Percentiles rank a stretch among this genome's conserved stretches.
Conservation (phyloP, 1,140 invertebrate genomes). For the Adelges cooleyi region DNA sequence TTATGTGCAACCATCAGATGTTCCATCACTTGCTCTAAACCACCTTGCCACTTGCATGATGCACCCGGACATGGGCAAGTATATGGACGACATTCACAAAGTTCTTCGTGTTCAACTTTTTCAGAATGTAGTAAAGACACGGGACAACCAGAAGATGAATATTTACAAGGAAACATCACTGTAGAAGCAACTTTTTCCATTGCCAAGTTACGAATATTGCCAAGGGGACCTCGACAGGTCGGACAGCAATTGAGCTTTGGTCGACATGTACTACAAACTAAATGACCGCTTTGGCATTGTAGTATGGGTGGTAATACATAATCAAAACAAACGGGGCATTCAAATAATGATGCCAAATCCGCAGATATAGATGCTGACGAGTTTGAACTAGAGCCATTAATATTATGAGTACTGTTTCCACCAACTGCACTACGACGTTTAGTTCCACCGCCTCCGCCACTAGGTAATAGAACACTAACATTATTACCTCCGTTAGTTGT, state of each 20-base stretch:
- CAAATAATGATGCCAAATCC: conserved; percentile 89
- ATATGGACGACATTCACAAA: conserved; percentile 94
- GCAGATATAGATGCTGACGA: conserved; percentile 42
- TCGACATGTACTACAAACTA: conserved; percentile 88
- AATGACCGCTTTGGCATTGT: conserved; percentile 76
- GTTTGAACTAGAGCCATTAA: background rate
- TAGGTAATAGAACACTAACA: conserved; percentile 12
- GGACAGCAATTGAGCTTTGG: conserved; percentile 95
- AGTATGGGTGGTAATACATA: conserved; percentile 95
- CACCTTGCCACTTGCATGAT: conserved; percentile 97
- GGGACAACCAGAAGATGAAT: conserved; percentile 88
- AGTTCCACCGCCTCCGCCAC: background rate
- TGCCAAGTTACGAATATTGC: conserved; percentile 93
- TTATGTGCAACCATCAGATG: conserved; percentile 97
- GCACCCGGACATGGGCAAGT: conserved; percentile 96
- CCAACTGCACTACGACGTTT: conserved; percentile 3
- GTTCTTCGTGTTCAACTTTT: conserved; percentile 96
- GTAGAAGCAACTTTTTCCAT: conserved; percentile 99
- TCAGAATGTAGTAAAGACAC: conserved; percentile 88
- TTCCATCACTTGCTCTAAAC: conserved; percentile 90
- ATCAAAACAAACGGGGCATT: conserved; percentile 99
- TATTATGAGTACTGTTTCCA: background rate
- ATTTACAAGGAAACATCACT: conserved; percentile 98
- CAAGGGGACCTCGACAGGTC: conserved; percentile 89
- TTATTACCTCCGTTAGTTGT: background rate